Conservation (phyloP, 2,888 invertebrate species). For the Melieria picta region DNA sequence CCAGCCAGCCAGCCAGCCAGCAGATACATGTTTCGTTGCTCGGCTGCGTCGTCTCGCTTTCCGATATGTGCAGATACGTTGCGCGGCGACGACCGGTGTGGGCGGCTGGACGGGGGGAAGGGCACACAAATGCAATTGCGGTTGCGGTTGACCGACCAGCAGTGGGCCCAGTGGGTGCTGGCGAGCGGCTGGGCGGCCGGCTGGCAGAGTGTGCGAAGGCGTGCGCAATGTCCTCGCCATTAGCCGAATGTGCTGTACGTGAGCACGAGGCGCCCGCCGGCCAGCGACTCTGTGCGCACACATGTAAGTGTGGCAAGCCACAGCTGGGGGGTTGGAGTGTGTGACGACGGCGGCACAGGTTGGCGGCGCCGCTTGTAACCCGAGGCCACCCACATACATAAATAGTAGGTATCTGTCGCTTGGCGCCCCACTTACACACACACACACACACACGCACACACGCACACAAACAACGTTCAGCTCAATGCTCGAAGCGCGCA, state of each 20-base stretch:
- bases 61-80: constrained; percentile 2
- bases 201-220: constrained; percentile 48
- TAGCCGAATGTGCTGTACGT: constrained; percentile 38
- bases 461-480: constrained; percentile 4
- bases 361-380: neutral
- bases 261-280: neutral
- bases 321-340: constrained; percentile 7
- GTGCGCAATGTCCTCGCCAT: constrained; percentile 58
- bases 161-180: no score
- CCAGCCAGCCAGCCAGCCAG: neutral
- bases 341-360: neutral
- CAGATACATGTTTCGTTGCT: constrained; percentile 18
- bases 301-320: neutral
- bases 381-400: constrained; percentile 20
- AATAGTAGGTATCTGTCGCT: neutral
- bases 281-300: neutral
- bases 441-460: constrained; percentile 12
- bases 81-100: neutral
- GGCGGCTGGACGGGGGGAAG: neutral
- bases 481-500: no score
- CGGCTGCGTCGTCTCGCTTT: constrained; percentile 2
- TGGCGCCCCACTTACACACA: constrained; percentile 12
- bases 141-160: constrained; percentile 46
- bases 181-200: neutral
- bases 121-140: constrained; percentile 30